Evolutionary conservation across 2,113 vertebrate genomes (phyloP), one percentile per base, ranked within the genome.

Genomic region (Emydocephalus ijimae): DNA sequence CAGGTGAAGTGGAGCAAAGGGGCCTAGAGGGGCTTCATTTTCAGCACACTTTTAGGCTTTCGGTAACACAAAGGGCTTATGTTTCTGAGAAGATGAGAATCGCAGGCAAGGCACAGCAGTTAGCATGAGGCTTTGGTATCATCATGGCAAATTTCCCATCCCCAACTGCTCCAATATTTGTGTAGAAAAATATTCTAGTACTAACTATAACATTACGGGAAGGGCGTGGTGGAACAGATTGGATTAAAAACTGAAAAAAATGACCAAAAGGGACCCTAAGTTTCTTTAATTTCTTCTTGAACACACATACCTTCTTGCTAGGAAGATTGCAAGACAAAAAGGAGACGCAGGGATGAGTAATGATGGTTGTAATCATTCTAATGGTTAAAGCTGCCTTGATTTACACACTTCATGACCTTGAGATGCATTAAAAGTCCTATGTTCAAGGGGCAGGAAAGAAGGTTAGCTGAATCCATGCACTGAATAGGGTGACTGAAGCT

Each of bases 1-100:
- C 3, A 5, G 43, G 11, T 91, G 34, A 39, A 10, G 11, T 39
- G 50, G 85, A 50, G 45, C 45, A 50, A 23, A 61, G 89, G 57
- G 2, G 87, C 69, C 0, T 87, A 94, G 93, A 52, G 88, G 92
- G 95, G 55, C 93, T 94, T 91, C 54, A 89, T 74, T 81, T 81
- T 81, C 74, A 81, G 20, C 3, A 81, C 18, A 81, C 74, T 81
- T 81, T 81, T 81, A 81, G 18, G 74, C 18, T 81, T 81, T 43
- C 1, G 1, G 34, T 21, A 81, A 39, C 74, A 43, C 74, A 81
- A 21, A 81, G 74, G 74, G 74, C 8, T 81, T 21, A 43, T 0
- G 34, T 21, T 43, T 81, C 74, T 43, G 74, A 81, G 74, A 21
- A 43, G 34, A 43, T 20, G 34, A 81, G 18, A 43, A 43, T 81